Percentiles rank a stretch among this genome's conserved stretches.
These are phyloP conservation scores for Amphibalanus amphitrite DNA, from an alignment of 1,140 invertebrate genomes.

Conservation along the genomic window DNA sequence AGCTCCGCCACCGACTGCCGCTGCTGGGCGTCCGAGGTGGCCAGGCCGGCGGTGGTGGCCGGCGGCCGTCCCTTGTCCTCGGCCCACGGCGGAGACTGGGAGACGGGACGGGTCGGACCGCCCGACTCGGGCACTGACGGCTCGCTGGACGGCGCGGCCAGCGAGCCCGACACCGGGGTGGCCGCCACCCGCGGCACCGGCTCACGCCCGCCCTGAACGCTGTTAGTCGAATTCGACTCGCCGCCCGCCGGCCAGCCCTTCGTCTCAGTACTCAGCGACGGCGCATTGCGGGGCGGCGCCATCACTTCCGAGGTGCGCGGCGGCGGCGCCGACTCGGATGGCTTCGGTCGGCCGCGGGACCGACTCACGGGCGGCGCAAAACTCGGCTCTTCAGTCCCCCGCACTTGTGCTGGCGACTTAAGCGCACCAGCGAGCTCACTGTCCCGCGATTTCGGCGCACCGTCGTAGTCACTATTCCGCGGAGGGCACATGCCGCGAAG, in stretches of 20 bases:
- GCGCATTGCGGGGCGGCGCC: neutral
- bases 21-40: too few species aligned
- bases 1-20: too few species aligned
- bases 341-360: neutral
- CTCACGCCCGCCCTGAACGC: neutral
- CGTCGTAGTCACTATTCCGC: neutral
- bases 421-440: neutral
- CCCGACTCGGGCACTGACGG: neutral
- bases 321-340: neutral
- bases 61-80: neutral
- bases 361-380: neutral
- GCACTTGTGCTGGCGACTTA: neutral
- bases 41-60: too few species aligned
- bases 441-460: neutral
- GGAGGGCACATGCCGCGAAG: neutral
- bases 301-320: neutral
- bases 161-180: neutral
- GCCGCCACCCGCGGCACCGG: neutral
- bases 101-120: neutral
- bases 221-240: too few species aligned
- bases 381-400: neutral
- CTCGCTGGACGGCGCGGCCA: neutral
- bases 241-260: too few species aligned
- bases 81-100: neutral
- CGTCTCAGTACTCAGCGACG: too few species aligned